Evolutionary conservation across 2,888 invertebrate genomes (phyloP).

Genomic region (Gymnoscelis rufifasciata): DNA sequence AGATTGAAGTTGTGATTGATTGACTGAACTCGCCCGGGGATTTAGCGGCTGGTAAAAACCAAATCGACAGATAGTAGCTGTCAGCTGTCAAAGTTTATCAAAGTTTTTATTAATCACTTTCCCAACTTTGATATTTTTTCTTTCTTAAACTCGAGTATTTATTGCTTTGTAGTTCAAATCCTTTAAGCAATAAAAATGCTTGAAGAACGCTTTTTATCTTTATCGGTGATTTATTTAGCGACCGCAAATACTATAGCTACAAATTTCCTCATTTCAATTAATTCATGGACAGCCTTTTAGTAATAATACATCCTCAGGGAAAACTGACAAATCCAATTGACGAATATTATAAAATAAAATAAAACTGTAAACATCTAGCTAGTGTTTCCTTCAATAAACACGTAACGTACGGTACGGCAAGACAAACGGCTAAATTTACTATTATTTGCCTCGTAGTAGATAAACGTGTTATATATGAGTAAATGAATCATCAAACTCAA

Average conservation of each 20-base stretch:
- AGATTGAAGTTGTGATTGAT: slow-evolving; percentile 15
- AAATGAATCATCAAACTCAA: slow-evolving; percentile 52
- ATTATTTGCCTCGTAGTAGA: neutral
- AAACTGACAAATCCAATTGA: slow-evolving; percentile 10
- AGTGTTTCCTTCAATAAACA: slow-evolving; percentile 15
- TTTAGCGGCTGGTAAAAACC: neutral
- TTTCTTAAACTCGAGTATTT: no score
- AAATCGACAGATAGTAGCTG: neutral
- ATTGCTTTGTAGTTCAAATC: no score
- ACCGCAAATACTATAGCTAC: no score
- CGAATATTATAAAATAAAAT: slow-evolving; percentile 18
- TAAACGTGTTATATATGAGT: slow-evolving; percentile 11
- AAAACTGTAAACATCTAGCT: slow-evolving; percentile 10
- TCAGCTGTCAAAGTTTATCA: neutral
- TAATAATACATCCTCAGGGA: slow-evolving; percentile 6
- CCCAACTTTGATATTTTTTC: neutral
- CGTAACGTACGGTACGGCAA: neutral
- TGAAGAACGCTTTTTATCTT: no score
- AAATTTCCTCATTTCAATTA: no score
- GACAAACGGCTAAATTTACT: neutral
- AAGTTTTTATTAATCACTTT: neutral
- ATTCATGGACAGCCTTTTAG: neutral
- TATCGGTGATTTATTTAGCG: no score
- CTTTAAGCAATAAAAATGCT: no score
- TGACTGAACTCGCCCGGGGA: slow-evolving; percentile 5